Evolutionary conservation across 2,888 invertebrate species (phyloP), one percentile per base, ranked within the genome.

Genomic region (Tortrix viridana): DNA sequence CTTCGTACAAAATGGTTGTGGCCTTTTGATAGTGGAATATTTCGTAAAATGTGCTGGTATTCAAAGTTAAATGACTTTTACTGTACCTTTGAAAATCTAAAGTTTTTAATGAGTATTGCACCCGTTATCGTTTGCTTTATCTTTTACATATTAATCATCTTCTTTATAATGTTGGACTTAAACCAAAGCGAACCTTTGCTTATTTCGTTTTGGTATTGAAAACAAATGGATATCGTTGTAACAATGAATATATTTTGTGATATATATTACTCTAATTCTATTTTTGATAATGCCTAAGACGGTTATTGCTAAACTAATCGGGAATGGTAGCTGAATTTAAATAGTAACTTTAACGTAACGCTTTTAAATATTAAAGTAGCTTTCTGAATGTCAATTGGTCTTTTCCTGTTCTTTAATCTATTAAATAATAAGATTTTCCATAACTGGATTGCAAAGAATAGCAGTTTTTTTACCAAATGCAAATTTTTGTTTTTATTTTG

Each of bases 161-260:
- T 12, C 32, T 3, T 32, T 32, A 32, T 12, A 32, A 12, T 3
- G 16, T 41, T 41, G 16, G 16, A 9, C 19, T 44, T 18, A 6
- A 43, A 18, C 5, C 18, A 3, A 18, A n/a, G n/a, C n/a, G 7
- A 5, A 16, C n/a, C 41, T 16, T 3, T 4, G 9, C 22, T 46
- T 19, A 19, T 52, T 41, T 48, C 12, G 59, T 23, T 56, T 75
- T 84, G 89, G 86, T 84, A 86, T 88, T 88, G 88, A 85, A 89
- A 89, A 88, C 86, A 85, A 82, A 85, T 74, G 79, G 73, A 76
- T 79, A 69, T 82, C 76, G 81, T 84, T 83, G 80, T 82, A 84
- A 86, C 88, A 87, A 88, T 89, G 86, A 89, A 91, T 91, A 89
- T 91, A 92, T 92, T 92, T 92, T 92, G 89, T 91, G 90, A 91